Base-by-base conservation (phyloP, 2,113 vertebrate species). In the Micromys minutus region DNA sequence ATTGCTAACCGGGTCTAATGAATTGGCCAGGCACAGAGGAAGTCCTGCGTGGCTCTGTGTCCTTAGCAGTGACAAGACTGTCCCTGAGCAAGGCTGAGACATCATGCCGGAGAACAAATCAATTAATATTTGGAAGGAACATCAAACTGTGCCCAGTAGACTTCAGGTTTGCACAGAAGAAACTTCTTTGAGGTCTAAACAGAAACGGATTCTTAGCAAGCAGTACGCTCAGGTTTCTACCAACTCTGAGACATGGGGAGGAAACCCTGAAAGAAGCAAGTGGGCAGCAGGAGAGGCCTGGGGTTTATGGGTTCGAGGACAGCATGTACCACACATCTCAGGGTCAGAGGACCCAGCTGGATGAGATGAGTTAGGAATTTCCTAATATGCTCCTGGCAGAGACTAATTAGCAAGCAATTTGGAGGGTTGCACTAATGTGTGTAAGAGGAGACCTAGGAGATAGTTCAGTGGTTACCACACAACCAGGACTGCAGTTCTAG, bases 101-200 rank as follows among this genome's bases (percentile, higher is more conserved):
- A 24, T 24, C 34, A 4, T 90, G 91, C 85, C 17, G 31, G 74
- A 84, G 76, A 80, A 91, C 91, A 96, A 72, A 91, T 80, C 95
- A 89, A 94, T 94, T 94, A 94, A 94, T 90, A 94, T 93, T 90
- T 86, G 93, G 76, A 92, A 39, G 90, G 88, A 94, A 93, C 95
- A 97, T 86, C 89, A 83, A 71, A 91, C 93, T 81, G 91, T 86
- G 12, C 93, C 95, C 94, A 47, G 89, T 84, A 87, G 95, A 77
- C 89, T 86, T 50, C 9, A 90, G 88, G 88, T 95, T 77, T 88
- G 93, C 80, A 88, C 90, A 77, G 87, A 74, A 94, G 91, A 95
- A 95, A 89, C 61, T 86, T 87, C 86, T 91, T 81, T 95, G 87
- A 50, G 42, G 52, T 83, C 75, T 34, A 72, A 76, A 83, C 81